Evolutionary conservation across 2,888 invertebrate genomes (phyloP).

Genomic region (Philonicus albiceps): DNA sequence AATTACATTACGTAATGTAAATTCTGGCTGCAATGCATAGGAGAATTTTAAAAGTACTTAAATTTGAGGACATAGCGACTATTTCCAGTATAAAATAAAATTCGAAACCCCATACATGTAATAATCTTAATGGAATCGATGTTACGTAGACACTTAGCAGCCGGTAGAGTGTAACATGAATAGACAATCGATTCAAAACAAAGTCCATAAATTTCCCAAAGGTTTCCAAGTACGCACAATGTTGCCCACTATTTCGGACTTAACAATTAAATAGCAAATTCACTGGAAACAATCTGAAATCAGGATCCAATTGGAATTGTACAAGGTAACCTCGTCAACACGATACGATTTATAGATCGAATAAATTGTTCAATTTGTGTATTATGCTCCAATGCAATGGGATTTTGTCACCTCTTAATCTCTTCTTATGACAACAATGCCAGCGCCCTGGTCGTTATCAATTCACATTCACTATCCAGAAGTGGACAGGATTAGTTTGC

Average conservation of each 20-base stretch:
- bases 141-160: not conserved
- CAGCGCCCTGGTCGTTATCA: not conserved
- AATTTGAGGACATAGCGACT: too few relatives aligned
- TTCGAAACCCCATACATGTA: too few relatives aligned
- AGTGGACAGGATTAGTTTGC: not conserved
- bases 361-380: not conserved
- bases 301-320: not conserved
- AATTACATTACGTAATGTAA: too few relatives aligned
- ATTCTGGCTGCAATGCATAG: too few relatives aligned
- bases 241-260: not conserved
- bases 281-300: not conserved
- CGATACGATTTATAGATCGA: not conserved
- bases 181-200: not conserved
- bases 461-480: not conserved
- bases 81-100: too few relatives aligned
- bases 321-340: not conserved
- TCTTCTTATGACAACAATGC: not conserved
- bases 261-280: not conserved
- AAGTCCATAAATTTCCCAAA: not conserved
- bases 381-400: not conserved
- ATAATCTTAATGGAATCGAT: not conserved
- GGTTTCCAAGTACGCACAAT: not conserved
- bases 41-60: too few relatives aligned
- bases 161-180: not conserved
- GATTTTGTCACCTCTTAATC: not conserved